Base-by-base conservation (phyloP, 2,888 invertebrate genomes). In the Enchytraeus crypticus region DNA sequence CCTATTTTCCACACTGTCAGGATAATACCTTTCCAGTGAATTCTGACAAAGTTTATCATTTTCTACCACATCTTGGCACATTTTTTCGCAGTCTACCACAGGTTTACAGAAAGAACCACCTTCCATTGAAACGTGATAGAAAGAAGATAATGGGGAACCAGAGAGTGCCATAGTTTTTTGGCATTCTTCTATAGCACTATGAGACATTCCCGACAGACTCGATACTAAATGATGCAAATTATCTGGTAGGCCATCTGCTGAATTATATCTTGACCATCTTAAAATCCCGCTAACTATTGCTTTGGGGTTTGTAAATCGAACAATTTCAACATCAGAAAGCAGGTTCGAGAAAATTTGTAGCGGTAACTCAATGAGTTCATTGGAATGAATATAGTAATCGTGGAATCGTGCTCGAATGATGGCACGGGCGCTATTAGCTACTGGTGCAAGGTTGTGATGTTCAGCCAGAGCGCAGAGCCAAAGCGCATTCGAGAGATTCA, bases 361-460 rank as follows among this genome's bases (percentile, higher is more conserved):
- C 14, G 74, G 73, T 23, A 75, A 56, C 33, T 75, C 76, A 1
- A 75, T 58, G 59, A 76, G 71, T 62, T 76, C 75, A 59, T 74
- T 74, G 63, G 73, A 72, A 51, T 69, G 69, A 33, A 75, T 70
- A 2, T 75, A 63, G 63, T 74, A 73, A 64, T 76, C 76, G 66
- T 75, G 75, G 62, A 76, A 76, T 27, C 76, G 66, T 26, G 75
- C 68, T 60, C 73, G 70, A 51, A 76, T 72, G 55, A 76, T 75
- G 27, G 65, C 67, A 47, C 70, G 70, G 46, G 74, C 73, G 4
- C 71, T 67, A 54, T 67, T 65, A 14, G 71, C 69, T 8, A 76
- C 74, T 60, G 72, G 70, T 34, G 69, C 69, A 51, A 76, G 62
- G 61, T 74, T 74, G 63, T 75, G 74, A 58, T 73, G 73, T 59